Base-by-base conservation (phyloP, 2,113 vertebrate species). In the Heloderma charlesbogerti region DNA sequence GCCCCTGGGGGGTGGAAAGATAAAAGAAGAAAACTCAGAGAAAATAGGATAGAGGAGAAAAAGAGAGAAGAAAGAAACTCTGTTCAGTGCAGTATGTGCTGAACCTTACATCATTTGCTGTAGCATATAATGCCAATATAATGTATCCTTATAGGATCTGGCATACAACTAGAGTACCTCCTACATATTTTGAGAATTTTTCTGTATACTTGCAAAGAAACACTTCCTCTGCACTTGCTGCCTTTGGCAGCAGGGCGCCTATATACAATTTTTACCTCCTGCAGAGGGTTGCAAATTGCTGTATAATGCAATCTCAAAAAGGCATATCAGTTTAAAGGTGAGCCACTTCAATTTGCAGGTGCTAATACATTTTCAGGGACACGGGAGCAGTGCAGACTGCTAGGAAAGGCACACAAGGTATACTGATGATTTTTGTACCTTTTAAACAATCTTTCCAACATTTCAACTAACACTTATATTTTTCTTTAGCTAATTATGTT, bases 221-320 rank as follows among this genome's bases (percentile, higher is more conserved):
- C 63, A 69, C 63, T 63, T 87, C 91, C 40, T 4, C 82, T 85
- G 89, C 90, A 82, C 13, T 88, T 71, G 29, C 51, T 31, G 75
- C 87, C 88, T 87, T 91, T 77, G 92, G 67, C 92, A 94, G 93
- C 92, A 93, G 92, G 92, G 89, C 27, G 16, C 91, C 93, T 85
- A 60, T 60, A 94, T 88, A 92, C 93, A 94, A 95, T 94, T 95
- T 94, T 95, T 95, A 94, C 92, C 92, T 94, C 71, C 93, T 89
- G 82, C 1, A 86, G 86, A 88, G 92, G 86, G 88, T 60, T 94
- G 94, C 87, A 96, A 95, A 96, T 96, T 95, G 83, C 91, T 88
- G 66, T 92, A 88, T 63, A 87, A 89, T 87, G 67, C 84, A 94
- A 92, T 89, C 74, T 84, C 81, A 75, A 1, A 94, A 40, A 88